Percentiles rank a stretch among this genome's conserved stretches.
Conservation (phyloP, 2,888 invertebrate genomes). For the Acheta domesticus region DNA sequence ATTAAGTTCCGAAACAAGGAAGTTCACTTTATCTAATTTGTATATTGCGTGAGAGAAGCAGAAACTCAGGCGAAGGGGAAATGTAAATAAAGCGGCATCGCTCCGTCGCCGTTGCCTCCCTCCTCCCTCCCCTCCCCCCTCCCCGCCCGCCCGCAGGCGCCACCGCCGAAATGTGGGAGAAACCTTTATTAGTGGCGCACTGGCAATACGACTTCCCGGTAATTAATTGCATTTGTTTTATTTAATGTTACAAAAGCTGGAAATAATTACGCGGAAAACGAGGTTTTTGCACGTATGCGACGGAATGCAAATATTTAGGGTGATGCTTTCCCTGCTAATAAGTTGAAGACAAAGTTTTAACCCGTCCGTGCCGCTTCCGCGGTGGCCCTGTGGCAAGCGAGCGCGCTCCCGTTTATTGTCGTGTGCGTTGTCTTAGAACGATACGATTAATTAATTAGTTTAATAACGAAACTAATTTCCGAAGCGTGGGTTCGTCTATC, state of each 20-base stretch:
- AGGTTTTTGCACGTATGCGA: slow-evolving; percentile 1
- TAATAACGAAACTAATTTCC: too few relatives aligned
- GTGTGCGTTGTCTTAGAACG: too few relatives aligned
- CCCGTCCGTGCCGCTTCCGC: too few relatives aligned
- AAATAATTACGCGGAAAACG: slow-evolving; percentile 18
- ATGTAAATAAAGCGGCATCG: slow-evolving; percentile 18
- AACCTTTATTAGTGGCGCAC: background rate
- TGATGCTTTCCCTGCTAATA: background rate
- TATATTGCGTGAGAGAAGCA: slow-evolving; percentile 18
- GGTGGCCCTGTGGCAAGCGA: too few relatives aligned
- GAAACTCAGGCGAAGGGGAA: slow-evolving; percentile 7
- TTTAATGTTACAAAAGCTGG: background rate
- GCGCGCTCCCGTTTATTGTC: too few relatives aligned
- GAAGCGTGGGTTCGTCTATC: too few relatives aligned
- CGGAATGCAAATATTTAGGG: background rate
- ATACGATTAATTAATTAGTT: too few relatives aligned
- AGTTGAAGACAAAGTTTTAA: too few relatives aligned
- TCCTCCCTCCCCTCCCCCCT: background rate
- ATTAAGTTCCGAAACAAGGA: slow-evolving; percentile 18
- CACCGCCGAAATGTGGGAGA: background rate
- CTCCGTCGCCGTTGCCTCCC: background rate
- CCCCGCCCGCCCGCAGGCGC: background rate
- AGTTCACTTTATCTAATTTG: slow-evolving; percentile 18
- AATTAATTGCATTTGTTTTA: slow-evolving; percentile 18
- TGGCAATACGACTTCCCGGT: background rate